Base-by-base conservation (phyloP, 1,140 invertebrate genomes). In the Leucophenga varia region DNA sequence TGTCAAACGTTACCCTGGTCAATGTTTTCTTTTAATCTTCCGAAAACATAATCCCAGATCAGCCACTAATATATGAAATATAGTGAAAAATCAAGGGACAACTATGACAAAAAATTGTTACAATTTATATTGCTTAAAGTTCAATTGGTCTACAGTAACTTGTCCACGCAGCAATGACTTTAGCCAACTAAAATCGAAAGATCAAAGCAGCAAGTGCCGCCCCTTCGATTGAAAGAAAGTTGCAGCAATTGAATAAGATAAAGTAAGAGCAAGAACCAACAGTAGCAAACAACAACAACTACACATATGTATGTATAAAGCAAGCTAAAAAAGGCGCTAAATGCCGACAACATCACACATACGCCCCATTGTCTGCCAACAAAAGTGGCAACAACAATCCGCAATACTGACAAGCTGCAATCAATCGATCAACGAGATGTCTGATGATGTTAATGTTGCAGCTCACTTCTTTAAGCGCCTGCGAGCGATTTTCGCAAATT, bases 391-490 rank as follows among this genome's bases (percentile, higher is more conserved):
- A 18, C 42, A 14, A 41, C 43, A 25, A 10, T 10, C 22, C 5
- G 10, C 22, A 25, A 25, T 25, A n/a, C n/a, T n/a, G n/a, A n/a
- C n/a, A 25, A 10, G 5, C 22, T 6, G 10, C 22, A 25, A 25
- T 25, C 22, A 25, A 25, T 25, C 22, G 22, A 25, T 25, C 22
- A 25, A 25, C 22, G 5, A 5, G 22, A 5, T 25, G 10, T 6
- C 5, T 10, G 22, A 25, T 10, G 10, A 25, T 68, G 50, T 67
- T 44, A n/a, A 54, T 39, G 42, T 43, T 43, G 47, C 18, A 39
- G 52, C 63, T 67, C 63, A 67, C 63, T 67, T 68, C 64, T n/a
- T 54, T 67, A 63, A 58, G 63, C 63, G 63, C 63, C 63, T 67
- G 47, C 50, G 54, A 67, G 63, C 64, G 63, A 57, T 67, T 68